Evolutionary conservation across 2,797 vertebrate genomes (phyloP), one percentile per base, ranked within the genome.

Genomic region (Fundulus diaphanus): DNA sequence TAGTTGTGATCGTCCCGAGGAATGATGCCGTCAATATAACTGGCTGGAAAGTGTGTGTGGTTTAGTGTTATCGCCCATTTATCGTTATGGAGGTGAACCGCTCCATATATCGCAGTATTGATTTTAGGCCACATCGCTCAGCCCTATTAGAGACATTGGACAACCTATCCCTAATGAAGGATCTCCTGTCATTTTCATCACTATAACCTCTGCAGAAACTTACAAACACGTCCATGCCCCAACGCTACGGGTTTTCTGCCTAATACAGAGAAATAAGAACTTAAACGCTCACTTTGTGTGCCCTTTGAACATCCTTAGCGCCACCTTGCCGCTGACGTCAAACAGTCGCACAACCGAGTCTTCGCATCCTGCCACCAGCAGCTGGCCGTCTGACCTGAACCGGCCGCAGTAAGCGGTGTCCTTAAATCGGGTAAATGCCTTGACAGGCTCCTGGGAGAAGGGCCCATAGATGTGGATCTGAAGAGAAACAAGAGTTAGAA

Each of bases 401-500:
- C 95, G 96, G 12, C 96, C 98, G 79, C 97, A 94, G 74, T 99
- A 99, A 0, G 97, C 97, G 0, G 96, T 96, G 72, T 97, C 96
- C 78, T 95, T 96, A 91, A 99, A 99, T 9, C 96, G 95, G 1
- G 96, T 97, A 86, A 98, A 99, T 0, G 96, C 94, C 91, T 96
- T 97, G 74, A 98, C 83, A 3, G 98, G 98, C 79, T 98, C 97
- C 85, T 97, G 97, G 18, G 98, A 98, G 77, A 97, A 97, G 0
- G 94, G 96, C 1, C 97, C 96, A 3, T 99, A 99, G 75, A 99
- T 92, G 80, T 99, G 97, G 85, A 99, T 93, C 98, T 99, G 85
- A 35, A 54, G 1, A 63, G 37, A 88, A 74, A 86, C 1, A 66
- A 74, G 7, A n/a, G 56, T 72, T 22, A 57, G 22, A 69, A 68